Evolutionary conservation across 2,113 vertebrate species (phyloP).

Genomic region (Beaufortia kweichowensis): DNA sequence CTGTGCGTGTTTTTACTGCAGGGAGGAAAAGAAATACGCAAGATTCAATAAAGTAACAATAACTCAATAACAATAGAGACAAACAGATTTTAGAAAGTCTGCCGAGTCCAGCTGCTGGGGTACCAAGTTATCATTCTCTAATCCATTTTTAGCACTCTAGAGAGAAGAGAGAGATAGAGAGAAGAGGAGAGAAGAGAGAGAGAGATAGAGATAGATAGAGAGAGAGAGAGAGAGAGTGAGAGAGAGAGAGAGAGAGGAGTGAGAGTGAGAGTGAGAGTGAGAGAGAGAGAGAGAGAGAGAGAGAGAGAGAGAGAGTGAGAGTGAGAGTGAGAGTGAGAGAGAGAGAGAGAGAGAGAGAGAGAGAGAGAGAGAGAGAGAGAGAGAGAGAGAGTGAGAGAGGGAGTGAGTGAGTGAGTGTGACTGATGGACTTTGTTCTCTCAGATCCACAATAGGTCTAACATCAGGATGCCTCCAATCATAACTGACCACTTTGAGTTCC

Average conservation of each 20-base stretch:
- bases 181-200: too few species aligned
- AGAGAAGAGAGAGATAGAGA: neutral
- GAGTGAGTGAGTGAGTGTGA: neutral
- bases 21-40: neutral
- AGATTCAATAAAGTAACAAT: neutral
- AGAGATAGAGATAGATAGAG: neutral
- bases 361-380: neutral
- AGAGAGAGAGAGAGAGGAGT: too few species aligned
- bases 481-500: slow-evolving; percentile 34
- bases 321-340: too few species aligned
- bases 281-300: neutral
- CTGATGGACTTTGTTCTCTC: slow-evolving; percentile 24
- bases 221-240: too few species aligned
- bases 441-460: slow-evolving; percentile 32
- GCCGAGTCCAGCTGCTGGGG: neutral
- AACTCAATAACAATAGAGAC: neutral
- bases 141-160: slow-evolving; percentile 14
- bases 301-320: neutral
- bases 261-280: neutral
- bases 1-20: neutral
- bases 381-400: too few species aligned
- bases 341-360: neutral
- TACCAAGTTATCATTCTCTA: neutral
- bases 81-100: neutral
- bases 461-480: slow-evolving; percentile 38